Base-by-base conservation (phyloP, 2,888 invertebrate genomes). In the Hyppa rectilinea region DNA sequence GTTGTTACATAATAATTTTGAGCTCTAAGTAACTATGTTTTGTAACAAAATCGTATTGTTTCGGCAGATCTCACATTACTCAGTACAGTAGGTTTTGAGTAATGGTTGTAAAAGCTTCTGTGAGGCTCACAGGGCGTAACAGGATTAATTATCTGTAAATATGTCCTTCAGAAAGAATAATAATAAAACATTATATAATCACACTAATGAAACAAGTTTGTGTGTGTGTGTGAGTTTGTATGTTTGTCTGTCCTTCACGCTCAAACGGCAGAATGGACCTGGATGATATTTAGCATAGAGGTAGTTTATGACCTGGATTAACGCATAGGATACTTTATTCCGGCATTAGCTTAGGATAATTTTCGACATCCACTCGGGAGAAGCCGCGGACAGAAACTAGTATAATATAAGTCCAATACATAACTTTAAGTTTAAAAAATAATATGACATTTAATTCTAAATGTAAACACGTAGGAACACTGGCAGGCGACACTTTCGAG, bases 31-130 rank as follows among this genome's bases (percentile, higher is more conserved):
- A 45, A 52, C 23, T 43, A 36, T 40, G 40, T 58, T 78, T 53
- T 36, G 34, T 31, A 71, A 71, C 40, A 59, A 20, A 71, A 40
- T 59, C 45, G 45, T 52, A 55, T 58, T 58, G 43, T 58, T 63
- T 53, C 65, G 56, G 76, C 61, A 52, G 45, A 26, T 61, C 50
- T 66, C 58, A 77, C n/a, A 56, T 71, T 71, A 77, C 43, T 49
- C 23, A n/a, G n/a, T n/a, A n/a, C n/a, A 45, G 56, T 47, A 50
- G 43, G 31, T 59, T 80, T 60, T 58, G 23, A 45, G 26, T 20
- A 50, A 63, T 66, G 43, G 52, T 61, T 43, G 36, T 53, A 45
- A 60, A 65, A 55, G 59, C 58, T 56, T 59, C 59, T 58, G 14
- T 55, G 58, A 26, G 29, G 43, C 23, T 65, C n/a, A 26, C 31